Conservation (phyloP, 2,113 vertebrate species). For the Pollimyrus isidori region DNA sequence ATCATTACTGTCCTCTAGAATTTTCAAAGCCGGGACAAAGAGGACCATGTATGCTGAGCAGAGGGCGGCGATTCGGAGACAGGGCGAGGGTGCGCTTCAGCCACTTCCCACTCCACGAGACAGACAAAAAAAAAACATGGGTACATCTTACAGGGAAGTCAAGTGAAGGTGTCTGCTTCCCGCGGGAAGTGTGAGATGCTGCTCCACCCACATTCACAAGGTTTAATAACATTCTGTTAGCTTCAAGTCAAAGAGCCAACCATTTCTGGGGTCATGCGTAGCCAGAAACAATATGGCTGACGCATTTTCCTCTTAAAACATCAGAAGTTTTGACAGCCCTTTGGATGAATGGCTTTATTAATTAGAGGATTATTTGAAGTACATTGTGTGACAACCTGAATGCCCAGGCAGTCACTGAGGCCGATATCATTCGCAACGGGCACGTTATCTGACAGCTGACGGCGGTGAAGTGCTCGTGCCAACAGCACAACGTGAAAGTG, state of each 20-base stretch:
- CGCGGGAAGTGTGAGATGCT: background rate
- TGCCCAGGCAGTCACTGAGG: background rate
- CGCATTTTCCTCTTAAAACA: background rate
- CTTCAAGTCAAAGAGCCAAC: background rate
- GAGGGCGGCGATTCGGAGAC: background rate
- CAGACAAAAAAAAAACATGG: background rate
- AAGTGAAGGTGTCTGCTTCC: background rate
- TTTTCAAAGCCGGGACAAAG: background rate
- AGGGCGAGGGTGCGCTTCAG: background rate
- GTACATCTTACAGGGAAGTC: background rate
- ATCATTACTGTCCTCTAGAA: background rate
- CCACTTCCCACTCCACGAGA: background rate
- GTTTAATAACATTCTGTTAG: background rate
- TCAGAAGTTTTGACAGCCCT: background rate
- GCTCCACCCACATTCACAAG: background rate
- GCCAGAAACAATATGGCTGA: background rate
- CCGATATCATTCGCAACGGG: background rate
- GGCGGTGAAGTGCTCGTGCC: background rate
- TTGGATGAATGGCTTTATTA: background rate
- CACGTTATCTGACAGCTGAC: background rate
- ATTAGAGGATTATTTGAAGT: background rate
- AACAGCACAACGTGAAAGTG: background rate
- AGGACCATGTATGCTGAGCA: background rate
- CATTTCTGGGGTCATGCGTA: background rate
- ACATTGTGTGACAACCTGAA: background rate